These are phyloP conservation scores for Digitonthophagus gazella DNA, from an alignment of 2,888 invertebrate genomes.

Conservation along the genomic window DNA sequence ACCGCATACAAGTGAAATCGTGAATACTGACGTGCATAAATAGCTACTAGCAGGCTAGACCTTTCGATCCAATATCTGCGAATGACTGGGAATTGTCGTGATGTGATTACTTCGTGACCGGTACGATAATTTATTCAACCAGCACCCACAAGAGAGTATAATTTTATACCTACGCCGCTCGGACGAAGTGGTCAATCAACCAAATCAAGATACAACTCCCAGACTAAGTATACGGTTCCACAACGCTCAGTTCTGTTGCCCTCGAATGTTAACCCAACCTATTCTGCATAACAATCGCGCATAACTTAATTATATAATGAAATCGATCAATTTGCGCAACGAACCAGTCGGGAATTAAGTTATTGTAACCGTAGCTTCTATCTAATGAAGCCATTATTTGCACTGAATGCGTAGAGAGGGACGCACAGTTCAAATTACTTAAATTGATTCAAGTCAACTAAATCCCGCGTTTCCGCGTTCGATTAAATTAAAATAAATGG, in stretches of 20 bases:
- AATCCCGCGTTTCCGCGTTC: not conserved
- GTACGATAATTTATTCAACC: not conserved
- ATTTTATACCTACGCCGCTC: not conserved
- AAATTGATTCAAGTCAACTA: not conserved
- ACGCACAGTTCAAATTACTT: not conserved
- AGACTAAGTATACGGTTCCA: not conserved
- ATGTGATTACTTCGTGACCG: not conserved
- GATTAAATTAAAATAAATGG: not conserved
- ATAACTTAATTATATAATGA: slow-evolving; percentile 38
- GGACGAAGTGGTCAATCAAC: not conserved
- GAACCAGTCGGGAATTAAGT: slow-evolving; percentile 40
- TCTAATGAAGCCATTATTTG: slow-evolving; percentile 18
- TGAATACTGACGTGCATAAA: not conserved
- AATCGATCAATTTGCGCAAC: slow-evolving; percentile 41
- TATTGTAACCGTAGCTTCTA: slow-evolving; percentile 31
- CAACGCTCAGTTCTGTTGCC: not conserved
- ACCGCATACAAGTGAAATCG: not conserved
- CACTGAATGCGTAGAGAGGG: not conserved
- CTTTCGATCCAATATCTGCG: not conserved
- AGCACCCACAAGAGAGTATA: not conserved
- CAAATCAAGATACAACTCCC: not conserved
- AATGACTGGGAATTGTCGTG: not conserved
- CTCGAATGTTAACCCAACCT: slow-evolving; percentile 1
- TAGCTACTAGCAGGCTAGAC: not conserved
- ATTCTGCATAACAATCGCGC: slow-evolving; percentile 20